Base-by-base conservation (phyloP, 2,113 vertebrate species). In the Anolis carolinensis region DNA sequence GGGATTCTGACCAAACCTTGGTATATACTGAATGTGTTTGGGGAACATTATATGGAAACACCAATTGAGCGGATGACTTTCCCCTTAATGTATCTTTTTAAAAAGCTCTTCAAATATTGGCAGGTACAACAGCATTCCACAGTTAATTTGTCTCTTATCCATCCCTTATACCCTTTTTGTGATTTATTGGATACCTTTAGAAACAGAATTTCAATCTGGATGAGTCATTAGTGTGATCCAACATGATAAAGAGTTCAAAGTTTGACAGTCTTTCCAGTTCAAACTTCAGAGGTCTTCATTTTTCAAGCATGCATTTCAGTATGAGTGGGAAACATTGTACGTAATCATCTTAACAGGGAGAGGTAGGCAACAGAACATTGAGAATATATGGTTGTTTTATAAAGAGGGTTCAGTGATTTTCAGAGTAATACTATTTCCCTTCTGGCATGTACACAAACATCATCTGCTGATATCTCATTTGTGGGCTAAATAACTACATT, bases 391-490 rank as follows among this genome's bases (percentile, higher is more conserved):
- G 84, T 7, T 68, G 10, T 65, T 25, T 32, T 83, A 67, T 5
- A n/a, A 9, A 71, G 59, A 55, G 7, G 18, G 73, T 30, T 50
- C 48, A 7, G 63, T 78, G 78, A 75, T 67, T n/a, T 21, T 84
- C 18, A 30, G 1, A 10, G 9, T 68, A 68, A 68, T 68, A 68
- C 30, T 68, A 9, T 68, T 30, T 68, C 82, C 65, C 84, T 59
- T 39, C 73, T 82, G 63, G 32, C 48, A 44, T 82, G 85, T 75
- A 86, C 6, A 82, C 71, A 63, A 36, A 65, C 34, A 34, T 80
- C n/a, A 74, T 91, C 90, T 79, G 73, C 87, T 39, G 79, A 78
- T 48, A 87, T 88, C 92, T 85, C 79, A 86, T 83, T 62, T 89
- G 81, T 81, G 85, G 87, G 59, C n/a, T 25, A 87, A 63, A 39